Evolutionary conservation across 2,797 vertebrate genomes (phyloP), one percentile per base, ranked within the genome.

Genomic region (Anabacerthia variegaticeps): DNA sequence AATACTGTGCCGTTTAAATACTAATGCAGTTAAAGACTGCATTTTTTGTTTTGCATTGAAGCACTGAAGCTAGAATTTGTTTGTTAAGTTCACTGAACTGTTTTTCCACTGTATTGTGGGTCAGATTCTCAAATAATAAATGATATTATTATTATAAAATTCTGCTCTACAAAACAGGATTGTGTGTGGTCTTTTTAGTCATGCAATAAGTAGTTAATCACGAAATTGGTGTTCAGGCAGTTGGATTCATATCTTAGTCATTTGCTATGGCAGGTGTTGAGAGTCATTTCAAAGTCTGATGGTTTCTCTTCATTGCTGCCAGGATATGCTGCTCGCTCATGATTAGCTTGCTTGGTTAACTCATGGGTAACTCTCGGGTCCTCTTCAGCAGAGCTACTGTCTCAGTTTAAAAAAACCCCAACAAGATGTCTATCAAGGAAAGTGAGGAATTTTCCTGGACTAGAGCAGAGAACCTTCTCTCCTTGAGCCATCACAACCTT

Each of bases 181-280:
- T 54, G 7, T 8, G 0, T 66, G 43, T 21, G 5, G 12, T 26
- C 39, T 49, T 74, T 93, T 91, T 43, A 66, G 41, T 41, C 24
- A 16, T 43, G 18, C 30, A 4, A 0, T 56, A 52, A 48, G 23
- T 76, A 49, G 48, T 62, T 75, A 68, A 43, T 39, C 0, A 1
- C 21, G 21, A 59, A 75, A 71, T 4, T 34, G 27, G 10, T 73
- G 9, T 28, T 30, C 15, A 37, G 34, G 17, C 52, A 24, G 3
- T 59, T 65, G 44, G 32, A 16, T 69, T 92, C 9, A 5, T 48
- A 32, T 52, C 46, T 65, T 34, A 26, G n/a, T 37, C 3, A 43
- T 82, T 71, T 82, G 19, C 30, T 55, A 9, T 24, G 56, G n/a
- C 54, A 75, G 51, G 8, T 26, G 18, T 15, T 55, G n/a, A 54